Percentiles rank a stretch among this genome's conserved stretches.
Evolutionary conservation across 2,113 vertebrate species (phyloP).

Genomic region (Oryzias celebensis): DNA sequence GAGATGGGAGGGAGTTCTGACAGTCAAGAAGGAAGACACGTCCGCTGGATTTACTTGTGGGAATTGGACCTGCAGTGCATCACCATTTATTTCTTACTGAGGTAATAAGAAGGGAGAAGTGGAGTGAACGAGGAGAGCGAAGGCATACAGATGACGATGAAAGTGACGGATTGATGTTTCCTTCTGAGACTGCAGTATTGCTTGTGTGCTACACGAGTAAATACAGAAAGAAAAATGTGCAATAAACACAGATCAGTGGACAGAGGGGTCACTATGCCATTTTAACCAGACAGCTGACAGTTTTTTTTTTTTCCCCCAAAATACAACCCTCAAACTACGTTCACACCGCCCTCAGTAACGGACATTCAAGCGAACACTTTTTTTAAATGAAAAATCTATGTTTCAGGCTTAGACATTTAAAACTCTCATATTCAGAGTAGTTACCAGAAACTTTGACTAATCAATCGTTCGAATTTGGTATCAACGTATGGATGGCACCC

Average conservation of each 20-base stretch:
- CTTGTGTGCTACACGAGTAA: slow-evolving; percentile 25
- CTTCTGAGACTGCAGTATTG: slow-evolving; percentile 40
- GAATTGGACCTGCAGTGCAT: slow-evolving; percentile 54
- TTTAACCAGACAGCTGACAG: slow-evolving; percentile 11
- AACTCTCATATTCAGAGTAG: too few species aligned
- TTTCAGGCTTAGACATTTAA: too few species aligned
- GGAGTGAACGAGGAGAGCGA: slow-evolving; percentile 43
- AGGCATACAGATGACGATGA: slow-evolving; percentile 30
- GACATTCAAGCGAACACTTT: too few species aligned
- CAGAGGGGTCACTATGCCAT: slow-evolving; percentile 20
- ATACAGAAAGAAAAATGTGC: slow-evolving; percentile 20
- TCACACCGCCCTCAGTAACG: too few species aligned
- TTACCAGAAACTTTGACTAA: too few species aligned
- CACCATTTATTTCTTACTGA: slow-evolving; percentile 63
- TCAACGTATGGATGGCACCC: too few species aligned
- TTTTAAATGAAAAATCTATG: too few species aligned
- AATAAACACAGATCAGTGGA: slow-evolving; percentile 9
- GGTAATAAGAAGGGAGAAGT: slow-evolving; percentile 70
- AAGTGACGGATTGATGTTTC: slow-evolving; percentile 62
- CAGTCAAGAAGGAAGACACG: slow-evolving; percentile 42
- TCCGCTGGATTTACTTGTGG: slow-evolving; percentile 63
- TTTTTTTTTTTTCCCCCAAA: too few species aligned
- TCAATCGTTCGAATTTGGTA: too few species aligned
- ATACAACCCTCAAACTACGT: too few species aligned
- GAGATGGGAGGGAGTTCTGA: slow-evolving; percentile 45